Percentiles rank a stretch among this genome's conserved stretches.
phyloP scores from a whole-genome alignment of 23 tunicate genomes.

The Phallusia fumigata region DNA sequence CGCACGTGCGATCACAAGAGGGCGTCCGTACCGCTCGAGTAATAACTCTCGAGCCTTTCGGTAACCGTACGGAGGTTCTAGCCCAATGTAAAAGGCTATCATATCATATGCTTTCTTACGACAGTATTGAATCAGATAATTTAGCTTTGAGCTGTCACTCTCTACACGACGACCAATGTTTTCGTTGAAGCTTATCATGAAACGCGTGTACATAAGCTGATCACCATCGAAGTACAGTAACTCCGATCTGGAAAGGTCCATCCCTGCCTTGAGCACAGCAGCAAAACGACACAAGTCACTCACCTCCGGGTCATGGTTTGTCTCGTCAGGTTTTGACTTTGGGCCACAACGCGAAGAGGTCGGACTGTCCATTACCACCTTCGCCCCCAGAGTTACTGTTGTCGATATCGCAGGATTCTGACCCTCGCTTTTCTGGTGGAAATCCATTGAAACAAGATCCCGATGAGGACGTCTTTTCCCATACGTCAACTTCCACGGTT shows the following conservation, averaged over 20 bases:
- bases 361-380: no score
- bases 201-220: not conserved
- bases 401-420: no score
- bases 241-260: not conserved
- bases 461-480: not conserved
- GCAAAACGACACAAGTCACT: not conserved
- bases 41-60: not conserved
- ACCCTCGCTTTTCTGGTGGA: no score
- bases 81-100: not conserved
- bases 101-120: not conserved
- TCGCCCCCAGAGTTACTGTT: no score
- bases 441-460: not conserved
- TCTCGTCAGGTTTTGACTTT: no score
- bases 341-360: no score
- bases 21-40: not conserved
- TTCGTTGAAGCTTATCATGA: not conserved
- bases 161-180: not conserved
- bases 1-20: not conserved
- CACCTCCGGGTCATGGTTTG: not conserved
- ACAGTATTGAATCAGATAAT: conserved; percentile 2
- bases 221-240: not conserved
- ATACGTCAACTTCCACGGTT: not conserved
- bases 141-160: not conserved
- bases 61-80: not conserved
- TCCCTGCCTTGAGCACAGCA: not conserved